Percentiles rank a stretch among this genome's conserved stretches.
phyloP scores from a whole-genome alignment of 2,888 invertebrate genomes.

The Agrilus cyanescens region DNA sequence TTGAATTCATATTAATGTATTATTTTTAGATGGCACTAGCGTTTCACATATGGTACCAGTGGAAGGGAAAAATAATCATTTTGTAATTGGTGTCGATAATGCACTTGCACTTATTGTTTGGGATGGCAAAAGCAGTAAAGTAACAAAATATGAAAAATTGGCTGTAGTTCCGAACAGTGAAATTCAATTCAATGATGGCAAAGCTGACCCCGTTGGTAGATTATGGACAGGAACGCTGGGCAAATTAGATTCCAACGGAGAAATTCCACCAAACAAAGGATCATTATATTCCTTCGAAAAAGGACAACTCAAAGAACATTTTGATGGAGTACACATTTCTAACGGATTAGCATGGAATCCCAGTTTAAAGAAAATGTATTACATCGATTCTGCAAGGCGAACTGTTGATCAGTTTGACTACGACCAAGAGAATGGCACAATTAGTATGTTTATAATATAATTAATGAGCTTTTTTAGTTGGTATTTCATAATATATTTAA shows the following conservation, averaged over 20 bases:
- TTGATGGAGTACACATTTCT: constrained; percentile 16
- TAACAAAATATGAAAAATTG: constrained; percentile 39
- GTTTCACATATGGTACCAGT: constrained; percentile 51
- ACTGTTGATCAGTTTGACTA: constrained; percentile 58
- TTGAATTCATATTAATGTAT: neutral
- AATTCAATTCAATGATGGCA: constrained; percentile 69
- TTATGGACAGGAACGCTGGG: constrained; percentile 49
- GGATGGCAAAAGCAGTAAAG: constrained; percentile 45
- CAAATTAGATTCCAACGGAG: constrained; percentile 13
- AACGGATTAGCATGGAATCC: constrained; percentile 67
- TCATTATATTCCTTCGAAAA: constrained; percentile 15
- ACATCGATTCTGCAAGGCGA: constrained; percentile 54
- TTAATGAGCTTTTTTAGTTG: neutral
- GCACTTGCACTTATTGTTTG: constrained; percentile 49
- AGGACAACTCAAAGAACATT: constrained; percentile 13
- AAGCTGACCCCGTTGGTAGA: constrained; percentile 61
- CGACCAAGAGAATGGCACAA: constrained; percentile 40
- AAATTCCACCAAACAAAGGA: constrained; percentile 14
- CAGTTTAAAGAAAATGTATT: constrained; percentile 56
- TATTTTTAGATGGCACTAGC: constrained; percentile 16
- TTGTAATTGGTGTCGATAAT: constrained; percentile 50
- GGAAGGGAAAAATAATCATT: constrained; percentile 46
- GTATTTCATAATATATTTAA: neutral
- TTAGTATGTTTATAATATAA: constrained; percentile 27
- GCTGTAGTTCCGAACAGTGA: constrained; percentile 43